These are phyloP conservation scores for Falco rusticolus DNA, from an alignment of 2,797 vertebrate species.

Conservation along the genomic window DNA sequence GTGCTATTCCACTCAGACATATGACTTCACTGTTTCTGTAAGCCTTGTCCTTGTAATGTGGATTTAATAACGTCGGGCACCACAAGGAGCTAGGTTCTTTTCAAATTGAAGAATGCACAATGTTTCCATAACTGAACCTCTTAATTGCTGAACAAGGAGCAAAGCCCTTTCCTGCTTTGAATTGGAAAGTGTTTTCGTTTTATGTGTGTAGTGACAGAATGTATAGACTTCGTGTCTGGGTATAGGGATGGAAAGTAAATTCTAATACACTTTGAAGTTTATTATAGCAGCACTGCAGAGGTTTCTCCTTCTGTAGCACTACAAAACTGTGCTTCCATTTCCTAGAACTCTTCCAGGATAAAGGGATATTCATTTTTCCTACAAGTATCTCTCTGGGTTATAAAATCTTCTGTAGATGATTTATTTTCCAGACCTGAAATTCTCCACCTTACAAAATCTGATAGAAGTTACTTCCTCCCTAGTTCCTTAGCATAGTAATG, in stretches of 20 bases:
- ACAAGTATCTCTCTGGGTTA: background rate
- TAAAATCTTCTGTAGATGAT: background rate
- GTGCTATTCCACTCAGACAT: background rate
- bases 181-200: constrained; percentile 15
- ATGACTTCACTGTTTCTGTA: constrained; percentile 20
- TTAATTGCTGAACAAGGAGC: constrained; percentile 11
- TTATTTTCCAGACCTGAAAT: background rate
- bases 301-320: background rate
- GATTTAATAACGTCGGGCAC: background rate
- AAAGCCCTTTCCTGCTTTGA: background rate
- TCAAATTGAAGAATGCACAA: background rate
- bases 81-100: background rate
- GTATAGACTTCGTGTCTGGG: constrained; percentile 14
- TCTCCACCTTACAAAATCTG: background rate
- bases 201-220: constrained; percentile 3
- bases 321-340: background rate
- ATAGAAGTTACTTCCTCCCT: background rate
- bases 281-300: background rate
- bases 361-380: background rate
- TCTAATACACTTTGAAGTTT: background rate
- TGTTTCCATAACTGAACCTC: constrained; percentile 4
- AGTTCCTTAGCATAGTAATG: background rate
- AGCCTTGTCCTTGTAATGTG: background rate
- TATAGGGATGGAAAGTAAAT: background rate
- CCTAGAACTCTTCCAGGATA: background rate